These are phyloP conservation scores for Cremastinae sp. DNA, from an alignment of 2,888 invertebrate species.

Conservation along the genomic window DNA sequence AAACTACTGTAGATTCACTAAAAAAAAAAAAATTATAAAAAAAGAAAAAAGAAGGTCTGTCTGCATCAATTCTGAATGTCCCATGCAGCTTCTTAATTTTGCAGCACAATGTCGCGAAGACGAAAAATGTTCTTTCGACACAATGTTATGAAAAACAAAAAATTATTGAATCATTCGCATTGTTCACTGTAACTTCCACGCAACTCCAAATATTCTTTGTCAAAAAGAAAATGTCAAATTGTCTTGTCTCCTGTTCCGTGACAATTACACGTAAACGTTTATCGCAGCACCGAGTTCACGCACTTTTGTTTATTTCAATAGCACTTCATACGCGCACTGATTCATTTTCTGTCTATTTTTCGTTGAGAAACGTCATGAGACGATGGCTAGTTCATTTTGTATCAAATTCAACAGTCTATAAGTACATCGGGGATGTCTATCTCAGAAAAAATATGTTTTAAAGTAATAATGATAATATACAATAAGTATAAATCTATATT, in stretches of 20 bases:
- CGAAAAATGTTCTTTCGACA: constrained; percentile 8
- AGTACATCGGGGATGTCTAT: constrained; percentile 43
- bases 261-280: not conserved
- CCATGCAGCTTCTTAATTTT: not conserved
- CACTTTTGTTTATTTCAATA: constrained; percentile 10
- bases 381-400: constrained; percentile 49
- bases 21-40: constrained; percentile 19
- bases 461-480: constrained; percentile 18
- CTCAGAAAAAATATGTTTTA: constrained; percentile 34
- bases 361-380: constrained; percentile 44
- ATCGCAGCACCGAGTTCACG: constrained; percentile 28
- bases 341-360: constrained; percentile 3
- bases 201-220: constrained; percentile 18
- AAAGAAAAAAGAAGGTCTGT: constrained; percentile 1
- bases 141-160: not conserved
- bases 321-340: constrained; percentile 34
- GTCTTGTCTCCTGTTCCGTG: not conserved
- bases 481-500: constrained; percentile 26
- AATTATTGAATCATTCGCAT: not conserved
- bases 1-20: constrained; percentile 9
- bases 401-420: constrained; percentile 59
- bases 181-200: constrained; percentile 2
- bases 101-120: not conserved
- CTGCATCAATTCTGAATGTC: constrained; percentile 5
- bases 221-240: not conserved